Base-by-base conservation (phyloP, 2,113 vertebrate genomes). In the Xenotilapia flavipinnis region DNA sequence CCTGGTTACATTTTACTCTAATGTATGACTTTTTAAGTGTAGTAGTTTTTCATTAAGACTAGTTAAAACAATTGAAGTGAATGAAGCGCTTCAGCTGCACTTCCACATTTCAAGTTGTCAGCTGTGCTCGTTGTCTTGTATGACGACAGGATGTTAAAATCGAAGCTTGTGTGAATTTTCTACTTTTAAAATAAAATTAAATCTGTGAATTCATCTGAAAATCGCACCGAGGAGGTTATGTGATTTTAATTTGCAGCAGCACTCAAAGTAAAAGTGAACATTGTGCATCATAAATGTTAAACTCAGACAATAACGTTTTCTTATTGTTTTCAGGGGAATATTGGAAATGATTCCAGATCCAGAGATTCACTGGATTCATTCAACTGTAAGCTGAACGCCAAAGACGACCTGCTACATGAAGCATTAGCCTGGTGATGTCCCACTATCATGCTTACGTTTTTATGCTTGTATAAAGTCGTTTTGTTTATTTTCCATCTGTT, bases 111-210 rank as follows among this genome's bases (percentile, higher is more conserved):
- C 38, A 42, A 21, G 36, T 0, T 2, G 33, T 21, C 17, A 65
- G 60, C 31, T 65, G 0, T 36, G 58, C 58, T 62, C 17, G 2
- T 38, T 6, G 0, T 38, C 33, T 38, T 38, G 6, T n/a, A 40
- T 68, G 62, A 68, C 0, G 4, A 40, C 9, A 12, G 60, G 17
- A n/a, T 38, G 2, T 65, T 65, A 38, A 11, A 10, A 38, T 7
- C 3, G 1, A 65, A 65, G 33, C 60, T 36, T 65, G 4, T 3
- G 60, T 7, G 19, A 38, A 68, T n/a, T 12, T 12, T 31, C 0
- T 1, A 33, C 0, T 62, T 62, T 62, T 33, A 19, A 33, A 33
- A 62, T 62, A 0, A 62, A 33, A 60, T 60, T 0, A 1, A 33
- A 60, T 60, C 58, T 17, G 15, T 7, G 60, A 38, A 65, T 21